phyloP scores from a whole-genome alignment of 1,140 invertebrate genomes.

The Penaeus vannamei region DNA sequence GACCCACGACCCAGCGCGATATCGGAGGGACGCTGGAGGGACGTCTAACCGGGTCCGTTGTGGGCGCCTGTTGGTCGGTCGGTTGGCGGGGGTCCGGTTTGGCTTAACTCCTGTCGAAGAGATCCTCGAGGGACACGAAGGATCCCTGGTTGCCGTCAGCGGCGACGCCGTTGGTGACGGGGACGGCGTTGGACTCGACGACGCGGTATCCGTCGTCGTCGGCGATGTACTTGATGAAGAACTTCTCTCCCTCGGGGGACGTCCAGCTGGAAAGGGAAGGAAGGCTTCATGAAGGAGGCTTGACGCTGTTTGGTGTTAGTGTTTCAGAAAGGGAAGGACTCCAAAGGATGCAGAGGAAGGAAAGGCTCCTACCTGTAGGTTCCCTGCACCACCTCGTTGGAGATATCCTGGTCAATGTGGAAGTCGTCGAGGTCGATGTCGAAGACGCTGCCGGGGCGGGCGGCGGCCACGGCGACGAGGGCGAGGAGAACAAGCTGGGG shows the following conservation, averaged over 20 bases:
- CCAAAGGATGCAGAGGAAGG: no score
- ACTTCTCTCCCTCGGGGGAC: conserved; percentile 56
- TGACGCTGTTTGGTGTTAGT: no score
- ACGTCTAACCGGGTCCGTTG: no score
- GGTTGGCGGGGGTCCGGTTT: no score
- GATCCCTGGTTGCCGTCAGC: conserved; percentile 62
- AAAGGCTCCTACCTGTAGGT: conserved; percentile 31
- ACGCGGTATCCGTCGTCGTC: conserved; percentile 62
- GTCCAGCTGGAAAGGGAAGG: conserved; percentile 52
- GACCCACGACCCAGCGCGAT: no score
- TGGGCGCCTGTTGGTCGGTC: no score
- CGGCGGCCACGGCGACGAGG: conserved; percentile 29
- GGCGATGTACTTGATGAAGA: conserved; percentile 62
- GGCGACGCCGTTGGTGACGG: conserved; percentile 50
- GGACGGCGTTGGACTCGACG: conserved; percentile 63
- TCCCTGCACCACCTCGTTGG: conserved; percentile 20
- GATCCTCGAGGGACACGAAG: conserved; percentile 16
- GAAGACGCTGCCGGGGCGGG: not conserved
- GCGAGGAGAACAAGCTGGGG: not conserved
- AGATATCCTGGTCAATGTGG: conserved; percentile 28
- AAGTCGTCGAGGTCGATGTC: conserved; percentile 32
- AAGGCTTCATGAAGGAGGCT: no score
- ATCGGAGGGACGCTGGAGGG: no score
- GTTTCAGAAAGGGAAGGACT: no score
- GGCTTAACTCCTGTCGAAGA: not conserved